Evolutionary conservation across 2,888 invertebrate species (phyloP).

Genomic region (Diaprepes abbreviatus): DNA sequence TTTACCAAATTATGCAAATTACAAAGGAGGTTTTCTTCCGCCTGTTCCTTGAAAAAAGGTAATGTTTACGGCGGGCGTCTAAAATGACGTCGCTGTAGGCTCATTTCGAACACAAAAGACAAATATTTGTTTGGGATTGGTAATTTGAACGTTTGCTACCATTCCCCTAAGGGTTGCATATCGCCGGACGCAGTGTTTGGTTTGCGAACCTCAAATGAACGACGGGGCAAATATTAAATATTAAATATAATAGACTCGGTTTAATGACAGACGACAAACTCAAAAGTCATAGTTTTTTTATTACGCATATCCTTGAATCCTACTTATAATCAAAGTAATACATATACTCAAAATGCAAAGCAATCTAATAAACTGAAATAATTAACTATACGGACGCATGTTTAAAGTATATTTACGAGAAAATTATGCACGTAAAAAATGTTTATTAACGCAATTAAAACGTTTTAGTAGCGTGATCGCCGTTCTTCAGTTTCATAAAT

Average conservation of each 20-base stretch:
- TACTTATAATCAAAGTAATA: no score
- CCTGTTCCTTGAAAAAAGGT: conserved; percentile 18
- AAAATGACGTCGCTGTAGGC: conserved; percentile 43
- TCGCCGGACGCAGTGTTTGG: conserved; percentile 44
- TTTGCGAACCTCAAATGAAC: conserved; percentile 42
- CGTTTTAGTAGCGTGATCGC: conserved; percentile 32
- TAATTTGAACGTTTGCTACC: conserved; percentile 44
- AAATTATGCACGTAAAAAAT: conserved; percentile 39
- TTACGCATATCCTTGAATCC: no score
- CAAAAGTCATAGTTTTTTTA: no score
- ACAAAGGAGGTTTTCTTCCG: background rate
- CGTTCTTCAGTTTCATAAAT: conserved; percentile 31
- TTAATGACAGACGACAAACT: no score
- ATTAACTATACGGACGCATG: conserved; percentile 36
- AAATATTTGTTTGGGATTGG: conserved; percentile 44
- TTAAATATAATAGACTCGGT: background rate
- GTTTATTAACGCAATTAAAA: conserved; percentile 36
- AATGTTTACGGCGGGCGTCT: conserved; percentile 37
- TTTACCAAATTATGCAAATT: conserved; percentile 12
- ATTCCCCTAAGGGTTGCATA: conserved; percentile 32
- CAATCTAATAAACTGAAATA: conserved; percentile 39
- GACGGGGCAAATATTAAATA: conserved; percentile 38
- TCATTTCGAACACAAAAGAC: conserved; percentile 43
- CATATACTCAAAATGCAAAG: conserved; percentile 35
- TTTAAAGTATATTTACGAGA: conserved; percentile 21